phyloP scores from a whole-genome alignment of 2,113 vertebrate genomes.

The Ochotona curzoniae region DNA sequence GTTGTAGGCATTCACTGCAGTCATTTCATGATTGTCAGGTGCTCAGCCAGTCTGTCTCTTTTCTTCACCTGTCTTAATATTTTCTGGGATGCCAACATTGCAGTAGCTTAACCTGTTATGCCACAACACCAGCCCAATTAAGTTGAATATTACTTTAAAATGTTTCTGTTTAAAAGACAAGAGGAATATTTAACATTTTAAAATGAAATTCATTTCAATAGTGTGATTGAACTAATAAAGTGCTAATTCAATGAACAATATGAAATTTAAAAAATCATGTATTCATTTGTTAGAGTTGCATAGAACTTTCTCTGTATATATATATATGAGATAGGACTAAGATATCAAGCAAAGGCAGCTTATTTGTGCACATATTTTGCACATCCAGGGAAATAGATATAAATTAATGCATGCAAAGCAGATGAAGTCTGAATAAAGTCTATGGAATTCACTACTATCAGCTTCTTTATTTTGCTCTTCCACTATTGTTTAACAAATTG shows the following conservation, averaged over 20 bases:
- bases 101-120: too few relatives aligned
- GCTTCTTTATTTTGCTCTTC: background rate
- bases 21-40: background rate
- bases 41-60: background rate
- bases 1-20: background rate
- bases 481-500: background rate
- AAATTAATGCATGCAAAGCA: background rate
- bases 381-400: background rate
- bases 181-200: background rate
- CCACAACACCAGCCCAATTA: too few relatives aligned
- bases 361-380: too few relatives aligned
- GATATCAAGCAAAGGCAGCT: too few relatives aligned
- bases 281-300: background rate
- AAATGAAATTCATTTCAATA: conserved; percentile 15
- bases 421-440: background rate
- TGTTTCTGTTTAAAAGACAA: background rate
- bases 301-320: background rate
- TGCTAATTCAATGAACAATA: background rate
- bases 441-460: background rate
- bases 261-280: background rate
- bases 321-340: too few relatives aligned
- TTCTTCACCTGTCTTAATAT: background rate
- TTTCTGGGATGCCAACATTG: background rate
- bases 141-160: too few relatives aligned
- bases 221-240: background rate